A percentile compares a stretch with the other conserved stretches of the same genome.
phyloP scores from a whole-genome alignment of 2,113 vertebrate genomes.

The Corydoras maculifer region DNA sequence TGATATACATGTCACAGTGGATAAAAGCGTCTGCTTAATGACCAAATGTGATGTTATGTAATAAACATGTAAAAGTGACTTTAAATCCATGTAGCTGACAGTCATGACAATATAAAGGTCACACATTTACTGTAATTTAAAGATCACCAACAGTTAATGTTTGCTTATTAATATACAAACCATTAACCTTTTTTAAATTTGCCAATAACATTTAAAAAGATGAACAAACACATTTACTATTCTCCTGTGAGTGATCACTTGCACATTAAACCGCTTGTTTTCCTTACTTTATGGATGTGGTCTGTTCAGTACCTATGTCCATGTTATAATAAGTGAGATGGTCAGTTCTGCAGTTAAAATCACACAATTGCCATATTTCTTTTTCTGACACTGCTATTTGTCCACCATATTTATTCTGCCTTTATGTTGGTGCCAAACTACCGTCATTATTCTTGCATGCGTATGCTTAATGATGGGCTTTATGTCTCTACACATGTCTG shows the following conservation, averaged over 20 bases:
- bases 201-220: too few species aligned
- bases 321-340: slow-evolving; percentile 30
- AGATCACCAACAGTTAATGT: too few species aligned
- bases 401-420: slow-evolving; percentile 28
- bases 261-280: neutral
- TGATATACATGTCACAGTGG: too few species aligned
- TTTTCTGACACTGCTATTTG: slow-evolving; percentile 29
- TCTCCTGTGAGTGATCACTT: neutral
- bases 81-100: too few species aligned
- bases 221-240: neutral
- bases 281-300: neutral
- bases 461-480: slow-evolving; percentile 29
- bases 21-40: too few species aligned
- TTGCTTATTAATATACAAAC: too few species aligned
- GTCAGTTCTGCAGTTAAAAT: slow-evolving; percentile 33
- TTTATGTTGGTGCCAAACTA: slow-evolving; percentile 19
- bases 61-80: too few species aligned
- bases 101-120: too few species aligned
- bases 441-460: slow-evolving; percentile 31
- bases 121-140: too few species aligned
- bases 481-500: neutral
- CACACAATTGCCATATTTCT: slow-evolving; percentile 25
- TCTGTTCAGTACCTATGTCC: slow-evolving; percentile 3
- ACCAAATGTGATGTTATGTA: too few species aligned
- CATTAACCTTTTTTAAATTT: too few species aligned